A percentile compares a stretch with the other conserved stretches of the same genome.
These are phyloP conservation scores for Hydrocynus forskahlii DNA, from an alignment of 2,797 vertebrate species.

Conservation along the genomic window DNA sequence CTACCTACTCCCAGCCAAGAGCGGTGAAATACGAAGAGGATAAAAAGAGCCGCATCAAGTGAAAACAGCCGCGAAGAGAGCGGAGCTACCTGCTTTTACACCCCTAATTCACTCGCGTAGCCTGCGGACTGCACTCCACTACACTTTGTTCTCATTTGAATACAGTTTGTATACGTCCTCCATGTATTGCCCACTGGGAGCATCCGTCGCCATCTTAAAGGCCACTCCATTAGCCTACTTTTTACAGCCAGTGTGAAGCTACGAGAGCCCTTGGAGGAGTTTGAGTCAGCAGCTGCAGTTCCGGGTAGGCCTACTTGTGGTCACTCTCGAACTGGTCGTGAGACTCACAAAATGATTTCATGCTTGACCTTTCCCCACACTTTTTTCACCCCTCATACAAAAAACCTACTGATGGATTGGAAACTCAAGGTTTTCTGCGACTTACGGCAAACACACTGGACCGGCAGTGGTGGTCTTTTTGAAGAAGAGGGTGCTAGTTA, in stretches of 20 bases:
- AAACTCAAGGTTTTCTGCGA: too few species aligned
- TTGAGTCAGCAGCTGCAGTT: neutral
- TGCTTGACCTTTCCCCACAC: too few species aligned
- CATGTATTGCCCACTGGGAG: neutral
- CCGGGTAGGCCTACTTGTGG: neutral
- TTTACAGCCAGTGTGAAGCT: neutral
- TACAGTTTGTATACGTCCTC: neutral
- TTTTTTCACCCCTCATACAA: too few species aligned
- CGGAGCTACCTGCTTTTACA: neutral
- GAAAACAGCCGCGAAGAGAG: neutral
- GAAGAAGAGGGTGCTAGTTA: neutral
- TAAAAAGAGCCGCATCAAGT: neutral
- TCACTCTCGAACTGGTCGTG: too few species aligned
- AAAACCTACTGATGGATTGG: too few species aligned
- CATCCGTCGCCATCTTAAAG: neutral
- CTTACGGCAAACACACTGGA: too few species aligned
- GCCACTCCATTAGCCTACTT: slow-evolving; percentile 16
- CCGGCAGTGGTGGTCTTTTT: neutral
- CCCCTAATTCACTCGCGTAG: neutral
- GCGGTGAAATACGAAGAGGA: neutral
- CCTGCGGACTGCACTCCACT: neutral
- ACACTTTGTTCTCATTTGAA: neutral
- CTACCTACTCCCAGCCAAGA: slow-evolving; percentile 13
- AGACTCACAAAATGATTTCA: too few species aligned
- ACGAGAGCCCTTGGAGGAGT: neutral